Percentiles rank a stretch among this genome's conserved stretches.
Evolutionary conservation across 2,113 vertebrate genomes (phyloP).

Genomic region (Mus spicilegus): DNA sequence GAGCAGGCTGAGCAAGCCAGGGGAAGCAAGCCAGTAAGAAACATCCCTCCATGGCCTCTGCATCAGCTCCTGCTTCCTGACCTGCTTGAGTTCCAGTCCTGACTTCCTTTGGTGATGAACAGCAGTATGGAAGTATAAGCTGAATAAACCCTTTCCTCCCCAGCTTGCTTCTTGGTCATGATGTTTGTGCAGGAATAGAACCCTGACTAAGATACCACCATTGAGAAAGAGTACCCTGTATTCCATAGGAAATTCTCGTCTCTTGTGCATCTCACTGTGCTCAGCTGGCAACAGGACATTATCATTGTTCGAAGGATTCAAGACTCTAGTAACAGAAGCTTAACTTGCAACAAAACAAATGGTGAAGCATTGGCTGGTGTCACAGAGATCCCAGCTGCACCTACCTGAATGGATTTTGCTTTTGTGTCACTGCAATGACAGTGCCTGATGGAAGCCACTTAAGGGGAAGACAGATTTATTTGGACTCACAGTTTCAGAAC

Average conservation of each 20-base stretch:
- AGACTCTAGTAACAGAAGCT: background rate
- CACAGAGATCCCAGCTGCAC: too few species aligned
- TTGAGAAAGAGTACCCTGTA: background rate
- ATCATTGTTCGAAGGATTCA: background rate
- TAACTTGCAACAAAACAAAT: background rate
- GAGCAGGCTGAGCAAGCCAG: too few species aligned
- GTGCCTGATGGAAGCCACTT: background rate
- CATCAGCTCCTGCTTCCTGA: too few species aligned
- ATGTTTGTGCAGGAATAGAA: too few species aligned
- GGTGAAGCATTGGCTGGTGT: background rate
- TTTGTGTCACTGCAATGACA: background rate
- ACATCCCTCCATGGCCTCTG: too few species aligned
- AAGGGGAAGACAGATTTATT: background rate
- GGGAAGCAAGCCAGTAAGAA: too few species aligned
- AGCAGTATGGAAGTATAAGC: too few species aligned
- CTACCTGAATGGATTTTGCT: background rate
- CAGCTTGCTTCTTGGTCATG: too few species aligned
- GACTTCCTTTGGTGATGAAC: too few species aligned
- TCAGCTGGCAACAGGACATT: background rate
- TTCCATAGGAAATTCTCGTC: background rate
- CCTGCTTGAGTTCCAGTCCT: too few species aligned
- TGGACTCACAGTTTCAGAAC: background rate
- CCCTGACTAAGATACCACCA: background rate
- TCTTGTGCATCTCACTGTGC: background rate
- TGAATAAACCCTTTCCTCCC: too few species aligned